Evolutionary conservation across 2,113 vertebrate genomes (phyloP).

Genomic region (Strix uralensis): DNA sequence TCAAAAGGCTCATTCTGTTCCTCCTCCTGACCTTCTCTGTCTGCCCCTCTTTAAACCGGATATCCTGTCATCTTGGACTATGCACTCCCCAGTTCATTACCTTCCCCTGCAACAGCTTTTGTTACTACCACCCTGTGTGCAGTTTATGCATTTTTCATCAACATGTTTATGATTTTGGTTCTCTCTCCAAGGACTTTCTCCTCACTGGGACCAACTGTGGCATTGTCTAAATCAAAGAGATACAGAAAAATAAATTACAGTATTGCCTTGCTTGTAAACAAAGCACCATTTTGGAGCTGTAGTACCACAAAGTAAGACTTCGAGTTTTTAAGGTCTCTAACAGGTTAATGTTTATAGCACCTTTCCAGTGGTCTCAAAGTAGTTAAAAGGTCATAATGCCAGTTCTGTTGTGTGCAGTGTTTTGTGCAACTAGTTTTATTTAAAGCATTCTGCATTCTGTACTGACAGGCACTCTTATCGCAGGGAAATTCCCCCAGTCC

Average conservation of each 20-base stretch:
- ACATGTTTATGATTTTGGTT: background rate
- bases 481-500: background rate
- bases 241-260: background rate
- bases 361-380: background rate
- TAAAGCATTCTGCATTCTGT: background rate
- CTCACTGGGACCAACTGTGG: background rate
- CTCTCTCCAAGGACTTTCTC: background rate
- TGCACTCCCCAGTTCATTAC: background rate
- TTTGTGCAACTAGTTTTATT: background rate
- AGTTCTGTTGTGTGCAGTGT: background rate
- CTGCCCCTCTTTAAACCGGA: background rate
- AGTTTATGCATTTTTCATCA: constrained; percentile 37
- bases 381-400: background rate
- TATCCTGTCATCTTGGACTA: background rate
- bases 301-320: background rate
- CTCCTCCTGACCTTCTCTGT: background rate
- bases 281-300: background rate
- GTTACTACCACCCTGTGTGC: background rate
- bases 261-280: background rate
- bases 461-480: background rate
- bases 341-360: background rate
- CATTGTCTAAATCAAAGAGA: background rate
- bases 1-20: background rate
- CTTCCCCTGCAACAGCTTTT: background rate
- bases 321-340: background rate